Percentiles rank a stretch among this genome's conserved stretches.
Conservation (phyloP, 2,113 vertebrate genomes). For the Ahaetulla prasina region DNA sequence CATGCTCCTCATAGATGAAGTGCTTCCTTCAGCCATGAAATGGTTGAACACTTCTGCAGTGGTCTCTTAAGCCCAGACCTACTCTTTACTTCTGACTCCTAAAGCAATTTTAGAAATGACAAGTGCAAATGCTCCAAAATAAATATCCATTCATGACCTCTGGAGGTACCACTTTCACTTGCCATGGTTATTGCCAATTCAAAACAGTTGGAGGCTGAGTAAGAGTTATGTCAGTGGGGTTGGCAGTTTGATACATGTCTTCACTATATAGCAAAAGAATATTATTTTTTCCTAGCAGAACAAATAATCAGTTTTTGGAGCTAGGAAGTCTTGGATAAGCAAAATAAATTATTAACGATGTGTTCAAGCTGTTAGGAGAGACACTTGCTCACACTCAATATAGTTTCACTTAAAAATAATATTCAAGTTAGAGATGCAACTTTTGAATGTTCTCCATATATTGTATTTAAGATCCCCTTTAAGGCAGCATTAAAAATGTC, state of each 20-base stretch:
- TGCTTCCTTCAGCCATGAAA: not conserved
- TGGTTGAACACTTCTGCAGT: not conserved
- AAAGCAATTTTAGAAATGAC: slow-evolving; percentile 7
- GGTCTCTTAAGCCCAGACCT: not conserved
- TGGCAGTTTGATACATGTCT: not conserved
- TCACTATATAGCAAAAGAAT: slow-evolving; percentile 13
- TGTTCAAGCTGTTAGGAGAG: not conserved
- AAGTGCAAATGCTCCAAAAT: slow-evolving; percentile 20
- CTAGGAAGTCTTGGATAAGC: slow-evolving; percentile 9
- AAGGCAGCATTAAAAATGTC: not conserved
- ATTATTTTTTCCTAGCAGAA: slow-evolving; percentile 3
- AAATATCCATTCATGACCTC: slow-evolving; percentile 13
- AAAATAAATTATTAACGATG: slow-evolving; percentile 14
- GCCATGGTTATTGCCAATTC: slow-evolving; percentile 6
- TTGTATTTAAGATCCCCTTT: no score
- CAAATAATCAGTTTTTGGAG: slow-evolving; percentile 7
- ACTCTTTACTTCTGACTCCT: not conserved
- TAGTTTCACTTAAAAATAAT: not conserved
- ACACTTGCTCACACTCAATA: not conserved
- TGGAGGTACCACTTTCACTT: not conserved
- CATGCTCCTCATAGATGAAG: not conserved
- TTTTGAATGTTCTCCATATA: not conserved
- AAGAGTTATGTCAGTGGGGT: slow-evolving; percentile 15
- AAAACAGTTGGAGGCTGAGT: not conserved
- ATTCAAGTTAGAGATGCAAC: not conserved